Percentiles rank a stretch among this genome's conserved stretches.
Evolutionary conservation across 2,113 vertebrate genomes (phyloP).

Genomic region (Saimiri boliviensis): DNA sequence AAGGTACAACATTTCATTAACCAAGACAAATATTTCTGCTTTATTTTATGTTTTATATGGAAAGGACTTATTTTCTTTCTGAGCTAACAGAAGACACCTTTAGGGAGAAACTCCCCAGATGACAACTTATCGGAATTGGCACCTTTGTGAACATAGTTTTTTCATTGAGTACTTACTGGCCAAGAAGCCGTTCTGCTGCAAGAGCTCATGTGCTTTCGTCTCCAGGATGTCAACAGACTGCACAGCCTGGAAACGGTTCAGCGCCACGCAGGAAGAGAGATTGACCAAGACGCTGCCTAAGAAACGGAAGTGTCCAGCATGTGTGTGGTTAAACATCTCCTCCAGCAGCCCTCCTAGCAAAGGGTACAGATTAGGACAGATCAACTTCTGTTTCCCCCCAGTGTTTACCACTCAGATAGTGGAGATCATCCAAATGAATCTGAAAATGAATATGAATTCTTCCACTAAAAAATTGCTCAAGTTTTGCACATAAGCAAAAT

Average conservation of each 20-base stretch:
- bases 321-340: conserved; percentile 65
- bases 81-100: not conserved
- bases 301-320: conserved; percentile 66
- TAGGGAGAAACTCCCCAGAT: not conserved
- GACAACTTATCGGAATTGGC: accelerated
- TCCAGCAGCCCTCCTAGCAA: conserved; percentile 67
- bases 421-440: not conserved
- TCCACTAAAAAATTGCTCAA: not conserved
- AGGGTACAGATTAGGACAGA: not conserved
- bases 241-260: conserved; percentile 82
- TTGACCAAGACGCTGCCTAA: conserved; percentile 81
- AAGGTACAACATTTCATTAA: not conserved
- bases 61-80: not conserved
- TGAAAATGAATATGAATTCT: not conserved
- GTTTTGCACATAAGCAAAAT: not conserved
- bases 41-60: not conserved
- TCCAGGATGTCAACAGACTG: conserved; percentile 80
- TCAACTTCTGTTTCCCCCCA: not conserved
- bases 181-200: conserved; percentile 82
- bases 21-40: not conserved
- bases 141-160: not conserved
- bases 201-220: conserved; percentile 73
- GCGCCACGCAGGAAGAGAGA: conserved; percentile 80
- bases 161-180: conserved; percentile 81
- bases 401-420: accelerated